Evolutionary conservation across 2,113 vertebrate genomes (phyloP).

Genomic region (Ophiodon elongatus): DNA sequence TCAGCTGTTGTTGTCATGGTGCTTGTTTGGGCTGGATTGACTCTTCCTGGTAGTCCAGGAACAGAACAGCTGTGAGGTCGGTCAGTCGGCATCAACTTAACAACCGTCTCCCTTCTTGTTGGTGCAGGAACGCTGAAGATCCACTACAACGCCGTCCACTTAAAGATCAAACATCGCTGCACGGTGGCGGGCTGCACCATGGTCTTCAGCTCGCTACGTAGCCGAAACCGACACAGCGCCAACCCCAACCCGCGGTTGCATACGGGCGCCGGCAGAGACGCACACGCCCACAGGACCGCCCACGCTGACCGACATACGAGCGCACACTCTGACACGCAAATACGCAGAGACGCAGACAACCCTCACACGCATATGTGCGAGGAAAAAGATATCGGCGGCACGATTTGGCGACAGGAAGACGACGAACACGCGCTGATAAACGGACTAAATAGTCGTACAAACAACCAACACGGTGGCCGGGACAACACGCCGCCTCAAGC

Average conservation of each 20-base stretch:
- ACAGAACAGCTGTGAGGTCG: not conserved
- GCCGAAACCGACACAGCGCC: constrained; percentile 95
- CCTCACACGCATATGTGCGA: not conserved
- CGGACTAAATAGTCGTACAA: not conserved
- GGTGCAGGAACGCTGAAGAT: constrained; percentile 92
- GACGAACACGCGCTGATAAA: not conserved
- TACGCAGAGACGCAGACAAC: constrained; percentile 43
- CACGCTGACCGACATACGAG: too few relatives aligned
- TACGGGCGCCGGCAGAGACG: constrained; percentile 14
- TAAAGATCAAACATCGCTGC: constrained; percentile 96
- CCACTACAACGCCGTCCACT: constrained; percentile 95
- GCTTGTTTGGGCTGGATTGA: not conserved
- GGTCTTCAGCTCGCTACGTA: constrained; percentile 97
- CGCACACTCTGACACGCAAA: constrained; percentile 80
- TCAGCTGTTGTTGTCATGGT: not conserved
- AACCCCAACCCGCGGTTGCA: constrained; percentile 94
- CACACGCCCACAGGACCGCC: not conserved
- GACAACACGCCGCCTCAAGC: rapidly evolving
- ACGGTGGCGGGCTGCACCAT: constrained; percentile 94
- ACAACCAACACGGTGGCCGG: not conserved
- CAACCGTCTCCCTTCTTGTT: not conserved
- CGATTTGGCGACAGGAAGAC: not conserved
- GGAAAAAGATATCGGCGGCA: not conserved
- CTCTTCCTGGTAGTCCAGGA: not conserved
- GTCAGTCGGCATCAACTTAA: not conserved